Percentiles rank a stretch among this genome's conserved stretches.
These are phyloP conservation scores for Ellobium chinense DNA, from an alignment of 2,888 invertebrate genomes.

Conservation along the genomic window DNA sequence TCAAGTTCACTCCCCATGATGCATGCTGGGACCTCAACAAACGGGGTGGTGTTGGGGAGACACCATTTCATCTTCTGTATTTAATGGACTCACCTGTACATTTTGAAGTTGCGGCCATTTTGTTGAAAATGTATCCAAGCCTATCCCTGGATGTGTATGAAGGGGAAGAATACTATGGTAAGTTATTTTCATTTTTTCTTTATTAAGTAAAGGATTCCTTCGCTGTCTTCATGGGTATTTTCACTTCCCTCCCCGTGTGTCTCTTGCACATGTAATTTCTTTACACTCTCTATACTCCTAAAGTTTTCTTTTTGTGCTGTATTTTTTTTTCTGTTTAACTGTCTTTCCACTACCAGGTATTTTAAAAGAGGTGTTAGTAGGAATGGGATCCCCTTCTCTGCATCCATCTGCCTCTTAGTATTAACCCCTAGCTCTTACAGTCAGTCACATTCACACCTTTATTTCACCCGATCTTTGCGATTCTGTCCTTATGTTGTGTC, in stretches of 20 bases:
- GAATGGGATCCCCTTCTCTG: too few relatives aligned
- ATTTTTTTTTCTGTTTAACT: neutral
- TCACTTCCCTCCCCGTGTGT: too few relatives aligned
- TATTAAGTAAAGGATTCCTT: too few relatives aligned
- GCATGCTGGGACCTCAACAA: slow-evolving; percentile 99
- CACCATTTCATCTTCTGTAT: slow-evolving; percentile 94
- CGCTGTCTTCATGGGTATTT: too few relatives aligned
- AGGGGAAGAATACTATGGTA: slow-evolving; percentile 97
- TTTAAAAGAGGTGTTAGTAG: neutral
- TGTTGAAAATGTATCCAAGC: slow-evolving; percentile 94
- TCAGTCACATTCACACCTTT: too few relatives aligned
- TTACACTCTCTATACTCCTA: neutral
- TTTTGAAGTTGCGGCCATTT: slow-evolving; percentile 90
- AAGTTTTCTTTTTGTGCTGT: neutral
- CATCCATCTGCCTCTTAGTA: too few relatives aligned
- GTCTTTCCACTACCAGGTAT: neutral
- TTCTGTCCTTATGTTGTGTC: too few relatives aligned
- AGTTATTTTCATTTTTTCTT: slow-evolving; percentile 48
- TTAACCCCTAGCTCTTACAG: too few relatives aligned
- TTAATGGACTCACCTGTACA: slow-evolving; percentile 93
- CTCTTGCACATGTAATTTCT: too few relatives aligned
- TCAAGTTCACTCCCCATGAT: slow-evolving; percentile 79
- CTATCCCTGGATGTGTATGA: slow-evolving; percentile 96
- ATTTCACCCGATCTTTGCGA: too few relatives aligned
- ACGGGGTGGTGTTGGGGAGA: slow-evolving; percentile 96